Base-by-base conservation (phyloP, 1,140 invertebrate genomes). In the Nylanderia fulva region DNA sequence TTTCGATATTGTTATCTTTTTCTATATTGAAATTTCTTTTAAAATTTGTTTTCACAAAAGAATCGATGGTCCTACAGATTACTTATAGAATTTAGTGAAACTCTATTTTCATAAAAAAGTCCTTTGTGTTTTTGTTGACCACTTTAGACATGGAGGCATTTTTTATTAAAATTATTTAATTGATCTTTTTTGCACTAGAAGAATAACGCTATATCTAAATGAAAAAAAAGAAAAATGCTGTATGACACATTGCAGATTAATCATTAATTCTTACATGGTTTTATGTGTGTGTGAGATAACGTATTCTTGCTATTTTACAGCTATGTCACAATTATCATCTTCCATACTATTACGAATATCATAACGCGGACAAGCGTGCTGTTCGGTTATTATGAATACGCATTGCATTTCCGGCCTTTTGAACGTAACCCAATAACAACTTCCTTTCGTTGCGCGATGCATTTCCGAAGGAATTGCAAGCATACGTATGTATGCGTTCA, bases 391-490 rank as follows among this genome's bases (percentile, higher is more conserved):
- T 72, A 80, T 74, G 71, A 69, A 79, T 56, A 21, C 56, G 36
- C 54, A 29, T 80, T 69, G 60, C 24, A 27, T n/a, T 68, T 82
- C 86, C 61, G 33, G 68, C 27, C 15, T 33, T 86, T 79, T 58
- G 21, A 54, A 60, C 61, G 56, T 68, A 68, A 75, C 63, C 33
- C 54, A 29, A 45, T 87, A 87, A 86, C 52, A 45, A 85, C 68
- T 86, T 87, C 86, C 86, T 87, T 54, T 74, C 42, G 68, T 54
- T 66, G 24, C 21, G n/a, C 48, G 42, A 69, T 69, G 66, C 52
- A 68, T 33, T 58, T 69, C 29, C 86, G 77, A 72, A 72, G 29
- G 69, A 72, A 42, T 42, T 66, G 63, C 36, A n/a, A 42, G 8
- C 33, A 13, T 8, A 54, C 29, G 6, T 33, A n/a, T 27, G 29